Base-by-base conservation (phyloP, 2,888 invertebrate species). In the Drosophila meridionalis region DNA sequence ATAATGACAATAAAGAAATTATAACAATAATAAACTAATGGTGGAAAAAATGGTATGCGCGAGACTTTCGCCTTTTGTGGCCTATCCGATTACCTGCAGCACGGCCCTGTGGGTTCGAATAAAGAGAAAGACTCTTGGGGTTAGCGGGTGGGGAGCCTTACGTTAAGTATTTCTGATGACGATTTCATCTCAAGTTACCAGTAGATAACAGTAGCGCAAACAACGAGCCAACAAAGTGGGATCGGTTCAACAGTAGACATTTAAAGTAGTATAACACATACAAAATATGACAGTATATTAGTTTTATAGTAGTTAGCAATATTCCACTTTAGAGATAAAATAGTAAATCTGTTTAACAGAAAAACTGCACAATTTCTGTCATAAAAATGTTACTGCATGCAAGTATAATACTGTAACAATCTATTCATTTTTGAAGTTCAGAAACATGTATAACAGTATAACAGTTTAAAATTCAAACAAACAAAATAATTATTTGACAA, bases 1-100 rank as follows among this genome's bases (percentile, higher is more conserved):
- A 84, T 80, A 89, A 87, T 87, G 82, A 86, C 83, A 90, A 87
- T 90, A 90, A 90, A 82, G 78, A 90, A 85, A 90, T 89, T 86
- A 86, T 87, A 80, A 83, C 84, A 83, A 87, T 87, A 81, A 89
- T 85, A 87, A 87, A 85, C 89, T 84, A 89, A 88, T 87, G 78
- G 83, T 78, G 77, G 70, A 76, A 81, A 73, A 73, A 80, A 73
- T 80, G 77, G 52, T 73, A 62, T 69, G 56, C 62, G 56, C 62
- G 73, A 77, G 87, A 85, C 89, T 85, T 85, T 85, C 85, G 85
- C 85, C 80, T 81, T 80, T 80, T 80, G 80, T 73, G 80, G 81
- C 78, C 77, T 82, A 85, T 85, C 87, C 85, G 84, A 85, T 85
- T 85, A 85, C 89, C 83, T 66, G 64, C 80, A 72, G 60, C 71